Evolutionary conservation across 30 jellyfish, hydroid and myxozoan genomes (phyloP), one percentile per base, ranked within the genome.

Genomic region (Catostylus mosaicus): DNA sequence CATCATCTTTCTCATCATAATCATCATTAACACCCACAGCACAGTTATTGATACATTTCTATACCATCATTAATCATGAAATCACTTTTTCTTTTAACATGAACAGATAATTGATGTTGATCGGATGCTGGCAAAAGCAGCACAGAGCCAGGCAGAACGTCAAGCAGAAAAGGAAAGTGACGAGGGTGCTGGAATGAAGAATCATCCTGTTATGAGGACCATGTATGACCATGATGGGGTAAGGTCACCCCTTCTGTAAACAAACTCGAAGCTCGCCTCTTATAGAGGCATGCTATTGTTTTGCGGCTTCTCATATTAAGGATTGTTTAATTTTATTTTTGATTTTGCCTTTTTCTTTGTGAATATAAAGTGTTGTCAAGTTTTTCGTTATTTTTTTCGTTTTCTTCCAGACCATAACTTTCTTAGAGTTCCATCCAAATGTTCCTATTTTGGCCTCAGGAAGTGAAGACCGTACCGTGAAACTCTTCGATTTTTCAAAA

Each of bases 181-280:
- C 50, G 98, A 89, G 40, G 97, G 96, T 4, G 94, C 92, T 48
- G 97, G 97, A 33, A 89, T 92, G 97, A 90, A 96, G 71, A 86
- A 90, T 33, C 99, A 96, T 74, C 99, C 99, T 1, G 99, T 96
- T 43, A 91, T 96, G 68, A 67, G 98, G 38, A 96, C 99, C n/a
- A 83, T 96, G 96, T 96, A 96, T 75, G 99, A 96, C 54, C 98
- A 96, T 57, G 97, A 91, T 37, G 57, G 80, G 96, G 99, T 90
- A 38, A 27, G 63, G 2, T 3, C 24, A 16, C 6, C 24, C 20
- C 24, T n/a, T n/a, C n/a, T n/a, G n/a, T n/a, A n/a, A n/a, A n/a
- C n/a, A n/a, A n/a, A n/a, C n/a, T n/a, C n/a, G n/a, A n/a, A n/a
- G n/a, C n/a, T n/a, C n/a, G n/a, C n/a, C n/a, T n/a, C n/a, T n/a